These are phyloP conservation scores for Metridium senile DNA, from an alignment of 92 coral and sea anemone species.

Conservation along the genomic window DNA sequence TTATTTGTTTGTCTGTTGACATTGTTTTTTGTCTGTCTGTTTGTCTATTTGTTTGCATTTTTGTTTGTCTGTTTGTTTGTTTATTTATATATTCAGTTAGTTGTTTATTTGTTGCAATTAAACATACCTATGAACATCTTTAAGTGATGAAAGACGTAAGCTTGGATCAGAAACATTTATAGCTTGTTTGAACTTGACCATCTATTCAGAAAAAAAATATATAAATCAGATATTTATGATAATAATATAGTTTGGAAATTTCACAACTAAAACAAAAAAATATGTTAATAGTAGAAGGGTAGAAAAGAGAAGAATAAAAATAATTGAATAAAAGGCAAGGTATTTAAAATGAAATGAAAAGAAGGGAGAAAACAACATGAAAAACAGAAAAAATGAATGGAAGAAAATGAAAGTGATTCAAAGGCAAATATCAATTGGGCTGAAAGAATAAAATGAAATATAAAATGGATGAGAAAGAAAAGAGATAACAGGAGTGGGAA, in stretches of 20 bases:
- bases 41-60: too few species aligned
- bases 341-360: neutral
- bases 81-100: too few species aligned
- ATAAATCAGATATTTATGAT: neutral
- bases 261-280: slow-evolving; percentile 3
- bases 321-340: neutral
- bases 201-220: slow-evolving; percentile 54
- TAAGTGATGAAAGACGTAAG: slow-evolving; percentile 61
- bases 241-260: neutral
- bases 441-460: neutral
- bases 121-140: slow-evolving; percentile 67
- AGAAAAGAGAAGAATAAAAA: neutral
- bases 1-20: too few species aligned
- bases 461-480: neutral
- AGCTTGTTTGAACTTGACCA: slow-evolving; percentile 77
- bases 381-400: neutral
- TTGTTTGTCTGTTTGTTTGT: neutral
- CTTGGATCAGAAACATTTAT: slow-evolving; percentile 62
- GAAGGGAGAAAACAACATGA: neutral
- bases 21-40: too few species aligned
- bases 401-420: neutral
- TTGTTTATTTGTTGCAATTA: neutral
- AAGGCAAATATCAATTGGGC: too few species aligned
- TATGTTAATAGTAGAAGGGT: neutral
- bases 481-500: neutral